These are phyloP conservation scores for Drosophila formosana DNA, from an alignment of 2,888 invertebrate species.

Conservation along the genomic window DNA sequence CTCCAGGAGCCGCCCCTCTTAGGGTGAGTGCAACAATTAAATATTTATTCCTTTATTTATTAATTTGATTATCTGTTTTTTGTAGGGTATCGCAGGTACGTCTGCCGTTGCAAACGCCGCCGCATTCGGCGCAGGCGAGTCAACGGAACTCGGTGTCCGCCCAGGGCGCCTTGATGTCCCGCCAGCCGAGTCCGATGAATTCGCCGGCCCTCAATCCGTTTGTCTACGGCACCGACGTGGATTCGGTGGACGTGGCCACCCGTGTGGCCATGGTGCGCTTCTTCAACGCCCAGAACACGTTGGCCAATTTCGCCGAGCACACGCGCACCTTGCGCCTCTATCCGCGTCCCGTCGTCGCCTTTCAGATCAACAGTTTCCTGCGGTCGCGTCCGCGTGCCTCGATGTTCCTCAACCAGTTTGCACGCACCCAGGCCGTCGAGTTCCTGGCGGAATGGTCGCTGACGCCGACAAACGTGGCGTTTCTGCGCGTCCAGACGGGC, in stretches of 20 bases:
- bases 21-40: slow-evolving; percentile 85
- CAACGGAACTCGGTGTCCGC: slow-evolving; percentile 85
- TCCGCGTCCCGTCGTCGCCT: slow-evolving; percentile 99
- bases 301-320: slow-evolving; percentile 99
- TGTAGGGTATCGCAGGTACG: slow-evolving; percentile 83
- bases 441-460: slow-evolving; percentile 99
- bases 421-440: slow-evolving; percentile 99
- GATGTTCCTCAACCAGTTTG: slow-evolving; percentile 95
- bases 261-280: slow-evolving; percentile 98
- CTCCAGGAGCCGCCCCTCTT: slow-evolving; percentile 87
- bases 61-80: neutral
- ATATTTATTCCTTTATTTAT: no score
- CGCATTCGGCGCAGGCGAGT: slow-evolving; percentile 82
- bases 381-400: slow-evolving; percentile 96
- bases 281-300: slow-evolving; percentile 98
- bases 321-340: slow-evolving; percentile 97
- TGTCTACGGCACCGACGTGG: slow-evolving; percentile 97
- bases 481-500: slow-evolving; percentile 98
- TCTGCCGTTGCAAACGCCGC: slow-evolving; percentile 81
- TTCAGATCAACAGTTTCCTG: slow-evolving; percentile 98
- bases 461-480: slow-evolving; percentile 98
- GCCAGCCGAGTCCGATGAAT: slow-evolving; percentile 87
- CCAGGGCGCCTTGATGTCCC: slow-evolving; percentile 85
- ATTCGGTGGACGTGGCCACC: slow-evolving; percentile 99
- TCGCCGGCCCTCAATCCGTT: slow-evolving; percentile 91